A percentile compares a stretch with the other conserved stretches of the same genome.
Evolutionary conservation across 2,113 vertebrate genomes (phyloP).

Genomic region (Charadrius vociferus): DNA sequence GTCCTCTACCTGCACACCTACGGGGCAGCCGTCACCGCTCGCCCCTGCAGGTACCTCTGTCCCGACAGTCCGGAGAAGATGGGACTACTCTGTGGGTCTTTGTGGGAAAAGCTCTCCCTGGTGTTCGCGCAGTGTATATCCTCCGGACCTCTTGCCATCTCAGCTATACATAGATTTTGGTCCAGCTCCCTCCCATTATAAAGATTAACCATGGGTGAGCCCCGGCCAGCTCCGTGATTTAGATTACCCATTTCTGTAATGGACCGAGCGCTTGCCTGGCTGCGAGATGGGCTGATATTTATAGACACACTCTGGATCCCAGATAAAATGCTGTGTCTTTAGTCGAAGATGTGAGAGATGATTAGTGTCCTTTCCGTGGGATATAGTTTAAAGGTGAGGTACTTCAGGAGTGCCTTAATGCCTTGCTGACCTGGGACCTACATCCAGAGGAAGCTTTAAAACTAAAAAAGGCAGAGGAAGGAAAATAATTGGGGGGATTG

Average conservation of each 20-base stretch:
- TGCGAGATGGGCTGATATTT: constrained; percentile 18
- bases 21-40: not conserved
- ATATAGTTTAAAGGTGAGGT: not conserved
- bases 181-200: not conserved
- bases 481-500: constrained; percentile 26
- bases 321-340: constrained; percentile 25
- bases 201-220: not conserved
- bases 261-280: not conserved
- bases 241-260: not conserved
- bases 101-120: not conserved
- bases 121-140: not conserved
- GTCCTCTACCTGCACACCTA: not conserved
- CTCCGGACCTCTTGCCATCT: not conserved
- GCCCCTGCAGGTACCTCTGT: not conserved
- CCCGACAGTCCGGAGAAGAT: fast-evolving
- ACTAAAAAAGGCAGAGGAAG: constrained; percentile 11
- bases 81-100: not conserved
- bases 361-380: not conserved
- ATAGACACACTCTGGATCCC: constrained; percentile 5
- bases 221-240: not conserved
- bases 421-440: constrained; percentile 4
- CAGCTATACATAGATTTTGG: not conserved
- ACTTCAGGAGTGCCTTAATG: not conserved
- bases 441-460: not conserved
- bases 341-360: not conserved